A percentile compares a stretch with the other conserved stretches of the same genome.
Evolutionary conservation across 2,113 vertebrate genomes (phyloP).

Genomic region (Meriones unguiculatus): DNA sequence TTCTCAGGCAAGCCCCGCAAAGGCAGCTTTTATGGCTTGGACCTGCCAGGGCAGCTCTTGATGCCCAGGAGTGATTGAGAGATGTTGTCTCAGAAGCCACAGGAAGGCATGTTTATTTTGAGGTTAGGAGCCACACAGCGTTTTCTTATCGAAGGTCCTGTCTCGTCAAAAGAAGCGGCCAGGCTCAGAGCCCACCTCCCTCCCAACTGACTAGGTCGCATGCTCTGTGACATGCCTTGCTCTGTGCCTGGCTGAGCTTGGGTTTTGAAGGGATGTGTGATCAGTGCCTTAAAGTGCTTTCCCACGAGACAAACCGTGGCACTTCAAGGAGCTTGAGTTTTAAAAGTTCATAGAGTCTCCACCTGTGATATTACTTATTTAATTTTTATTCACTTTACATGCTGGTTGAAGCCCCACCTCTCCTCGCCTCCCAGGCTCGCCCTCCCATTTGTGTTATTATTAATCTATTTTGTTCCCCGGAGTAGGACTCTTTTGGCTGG

Average conservation of each 20-base stretch:
- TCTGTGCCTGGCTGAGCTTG: neutral
- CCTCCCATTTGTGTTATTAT: neutral
- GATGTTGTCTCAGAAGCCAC: neutral
- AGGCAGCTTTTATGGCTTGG: neutral
- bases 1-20: neutral
- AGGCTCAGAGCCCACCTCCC: neutral
- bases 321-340: constrained; percentile 11
- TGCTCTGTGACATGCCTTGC: neutral
- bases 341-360: neutral
- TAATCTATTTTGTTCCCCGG: neutral
- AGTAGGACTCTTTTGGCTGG: neutral
- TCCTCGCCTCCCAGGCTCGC: no score
- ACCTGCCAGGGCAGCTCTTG: neutral
- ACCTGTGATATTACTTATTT: neutral
- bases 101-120: neutral
- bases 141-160: neutral
- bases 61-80: neutral
- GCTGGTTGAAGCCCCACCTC: no score
- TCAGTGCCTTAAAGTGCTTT: neutral
- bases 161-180: neutral
- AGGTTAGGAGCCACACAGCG: neutral
- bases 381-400: no score
- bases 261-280: neutral
- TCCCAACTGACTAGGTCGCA: neutral
- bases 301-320: neutral